A percentile compares a stretch with the other conserved stretches of the same genome.
Evolutionary conservation across 2,797 vertebrate genomes (phyloP).

Genomic region (Melanotaenia pygmaea): DNA sequence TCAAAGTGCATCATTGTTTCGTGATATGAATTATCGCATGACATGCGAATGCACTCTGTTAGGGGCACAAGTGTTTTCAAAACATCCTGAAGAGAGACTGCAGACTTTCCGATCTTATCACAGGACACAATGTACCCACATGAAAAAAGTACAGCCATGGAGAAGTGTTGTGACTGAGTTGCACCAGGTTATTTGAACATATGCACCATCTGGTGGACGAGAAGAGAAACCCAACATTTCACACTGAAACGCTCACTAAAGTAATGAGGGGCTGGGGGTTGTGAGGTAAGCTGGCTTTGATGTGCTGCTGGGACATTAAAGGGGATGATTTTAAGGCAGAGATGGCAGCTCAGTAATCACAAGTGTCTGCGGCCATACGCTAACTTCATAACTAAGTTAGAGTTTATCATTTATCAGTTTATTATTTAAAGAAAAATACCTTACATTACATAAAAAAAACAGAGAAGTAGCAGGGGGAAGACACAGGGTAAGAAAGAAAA

Average conservation of each 20-base stretch:
- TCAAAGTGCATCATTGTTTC: slow-evolving; percentile 6
- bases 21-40: slow-evolving; percentile 37
- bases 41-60: slow-evolving; percentile 23
- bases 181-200: slow-evolving; percentile 39
- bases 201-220: slow-evolving; percentile 73
- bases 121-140: slow-evolving; percentile 73
- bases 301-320: slow-evolving; percentile 54
- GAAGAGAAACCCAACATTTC: slow-evolving; percentile 9
- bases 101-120: slow-evolving; percentile 65
- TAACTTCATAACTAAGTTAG: slow-evolving; percentile 65
- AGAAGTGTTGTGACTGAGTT: slow-evolving; percentile 42
- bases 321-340: slow-evolving; percentile 50
- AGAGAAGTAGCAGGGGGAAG: slow-evolving; percentile 11
- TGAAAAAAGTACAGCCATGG: slow-evolving; percentile 57
- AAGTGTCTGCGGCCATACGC: slow-evolving; percentile 57
- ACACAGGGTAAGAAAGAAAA: slow-evolving; percentile 34
- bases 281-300: slow-evolving; percentile 39
- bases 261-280: slow-evolving; percentile 31
- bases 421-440: slow-evolving; percentile 50
- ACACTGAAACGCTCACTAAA: slow-evolving; percentile 5
- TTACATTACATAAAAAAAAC: slow-evolving; percentile 7
- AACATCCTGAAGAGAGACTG: slow-evolving; percentile 65
- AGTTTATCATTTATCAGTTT: slow-evolving; percentile 36
- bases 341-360: slow-evolving; percentile 67
- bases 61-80: slow-evolving; percentile 59